Evolutionary conservation across 2,113 vertebrate genomes (phyloP).

Genomic region (Turdus rufiventris): DNA sequence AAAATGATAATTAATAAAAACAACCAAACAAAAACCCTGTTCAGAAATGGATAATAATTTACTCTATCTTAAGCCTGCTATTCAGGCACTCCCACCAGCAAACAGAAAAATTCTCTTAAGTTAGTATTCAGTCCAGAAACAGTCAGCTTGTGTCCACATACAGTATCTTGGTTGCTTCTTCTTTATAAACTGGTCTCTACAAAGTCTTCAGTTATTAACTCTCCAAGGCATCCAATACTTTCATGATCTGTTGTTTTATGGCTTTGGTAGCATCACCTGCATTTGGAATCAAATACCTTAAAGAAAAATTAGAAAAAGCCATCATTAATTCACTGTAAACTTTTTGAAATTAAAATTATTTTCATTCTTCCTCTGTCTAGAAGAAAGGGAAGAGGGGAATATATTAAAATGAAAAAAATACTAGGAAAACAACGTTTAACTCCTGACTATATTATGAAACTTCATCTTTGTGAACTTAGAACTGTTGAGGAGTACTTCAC

Average conservation of each 20-base stretch:
- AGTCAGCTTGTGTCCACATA: slow-evolving; percentile 54
- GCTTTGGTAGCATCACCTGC: slow-evolving; percentile 97
- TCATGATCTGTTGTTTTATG: slow-evolving; percentile 99
- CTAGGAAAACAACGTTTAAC: not conserved
- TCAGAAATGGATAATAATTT: slow-evolving; percentile 72
- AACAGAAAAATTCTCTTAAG: slow-evolving; percentile 57
- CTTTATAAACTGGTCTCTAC: slow-evolving; percentile 42
- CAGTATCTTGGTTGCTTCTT: slow-evolving; percentile 65
- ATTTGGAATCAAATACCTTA: slow-evolving; percentile 96
- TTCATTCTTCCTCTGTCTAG: not conserved
- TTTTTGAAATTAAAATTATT: not conserved
- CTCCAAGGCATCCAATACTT: slow-evolving; percentile 96
- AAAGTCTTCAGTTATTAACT: slow-evolving; percentile 80
- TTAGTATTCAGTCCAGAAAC: slow-evolving; percentile 66
- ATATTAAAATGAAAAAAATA: not conserved
- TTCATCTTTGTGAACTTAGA: not conserved
- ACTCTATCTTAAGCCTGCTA: slow-evolving; percentile 68
- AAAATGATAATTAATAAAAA: slow-evolving; percentile 30
- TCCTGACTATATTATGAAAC: not conserved
- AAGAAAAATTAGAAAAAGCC: not conserved
- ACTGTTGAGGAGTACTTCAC: not conserved
- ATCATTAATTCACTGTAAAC: not conserved
- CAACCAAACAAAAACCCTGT: slow-evolving; percentile 38
- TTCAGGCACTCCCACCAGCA: slow-evolving; percentile 61
- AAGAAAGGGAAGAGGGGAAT: not conserved